These are phyloP conservation scores for Caenorhabditis inopinata DNA, from an alignment of 1,140 invertebrate species.

Conservation along the genomic window DNA sequence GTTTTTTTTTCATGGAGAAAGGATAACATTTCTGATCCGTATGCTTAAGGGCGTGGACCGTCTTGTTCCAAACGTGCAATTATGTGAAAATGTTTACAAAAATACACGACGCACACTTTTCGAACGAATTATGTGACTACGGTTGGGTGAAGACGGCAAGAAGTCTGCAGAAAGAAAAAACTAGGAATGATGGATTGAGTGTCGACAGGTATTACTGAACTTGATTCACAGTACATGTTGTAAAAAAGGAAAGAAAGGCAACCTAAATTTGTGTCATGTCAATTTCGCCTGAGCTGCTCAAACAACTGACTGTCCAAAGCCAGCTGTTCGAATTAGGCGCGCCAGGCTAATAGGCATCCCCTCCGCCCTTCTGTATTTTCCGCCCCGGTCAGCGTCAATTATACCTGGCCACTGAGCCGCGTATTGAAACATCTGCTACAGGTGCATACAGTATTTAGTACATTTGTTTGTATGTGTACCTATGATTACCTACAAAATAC, in stretches of 20 bases:
- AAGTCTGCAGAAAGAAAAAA: not conserved
- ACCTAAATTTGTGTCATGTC: conserved; percentile 25
- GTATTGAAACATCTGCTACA: conserved; percentile 28
- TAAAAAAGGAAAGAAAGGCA: not conserved
- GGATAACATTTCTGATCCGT: not conserved
- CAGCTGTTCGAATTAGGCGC: conserved; percentile 24
- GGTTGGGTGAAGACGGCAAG: conserved; percentile 2
- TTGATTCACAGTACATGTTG: not conserved
- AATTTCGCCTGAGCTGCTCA: not conserved
- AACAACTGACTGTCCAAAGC: not conserved
- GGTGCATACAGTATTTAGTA: not conserved
- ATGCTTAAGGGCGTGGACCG: conserved; percentile 1
- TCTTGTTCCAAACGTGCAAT: conserved; percentile 27
- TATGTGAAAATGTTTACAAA: conserved; percentile 24
- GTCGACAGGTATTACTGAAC: not conserved
- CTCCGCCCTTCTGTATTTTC: not conserved
- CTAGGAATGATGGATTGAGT: conserved; percentile 5
- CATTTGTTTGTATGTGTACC: not conserved
- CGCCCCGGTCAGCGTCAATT: conserved; percentile 1
- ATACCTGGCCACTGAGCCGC: conserved; percentile 8
- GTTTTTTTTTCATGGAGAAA: not conserved
- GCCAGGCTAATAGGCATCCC: conserved; percentile 9
- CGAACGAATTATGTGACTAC: conserved; percentile 3
- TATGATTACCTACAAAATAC: conserved; percentile 33
- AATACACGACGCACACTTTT: not conserved